Evolutionary conservation across 2,797 vertebrate species (phyloP), one percentile per base, ranked within the genome.

Genomic region (Ptychobarbus kaznakovi): DNA sequence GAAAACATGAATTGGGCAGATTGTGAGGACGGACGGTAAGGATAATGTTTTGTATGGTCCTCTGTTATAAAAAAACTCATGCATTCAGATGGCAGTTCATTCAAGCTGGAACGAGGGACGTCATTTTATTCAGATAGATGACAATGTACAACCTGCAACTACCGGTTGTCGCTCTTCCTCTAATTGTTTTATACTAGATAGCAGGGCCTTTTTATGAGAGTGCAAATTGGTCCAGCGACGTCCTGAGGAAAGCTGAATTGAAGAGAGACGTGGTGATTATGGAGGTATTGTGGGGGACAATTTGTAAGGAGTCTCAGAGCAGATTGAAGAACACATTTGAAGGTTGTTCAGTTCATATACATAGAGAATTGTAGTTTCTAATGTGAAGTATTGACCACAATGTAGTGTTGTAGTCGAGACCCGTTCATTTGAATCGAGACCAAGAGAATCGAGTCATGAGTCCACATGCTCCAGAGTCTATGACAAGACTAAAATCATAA

Each of bases 131-230:
- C 51, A 38, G 5, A 56, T 53, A n/a, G 32, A 35, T 20, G 35
- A 56, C 51, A 76, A 56, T 76, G 49, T 38, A 56, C 51, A 38
- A 22, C 32, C 20, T 56, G 32, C 20, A 56, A 74, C 46, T 35
- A 74, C 56, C 7, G 32, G 20, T n/a, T 38, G 46, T 76, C 74
- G 22, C 51, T 56, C 49, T 38, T 38, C 18, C 11, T 0, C 32
- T 76, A 38, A 56, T 76, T 76, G 51, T 76, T 76, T 56, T 38
- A 40, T n/a, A 38, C 20, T 22, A 56, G 51, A 76, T n/a, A 16
- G 74, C 32, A n/a, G 6, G 32, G 6, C 51, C 51, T 76, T 76
- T 76, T 76, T 58, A 40, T 22, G 12, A 58, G 32, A 76, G 32
- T 40, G 51, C 74, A 58, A 76, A 76, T 58, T 40, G 51, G 74